These are phyloP conservation scores for Proales similis DNA, from an alignment of 1,140 invertebrate species.

Conservation along the genomic window DNA sequence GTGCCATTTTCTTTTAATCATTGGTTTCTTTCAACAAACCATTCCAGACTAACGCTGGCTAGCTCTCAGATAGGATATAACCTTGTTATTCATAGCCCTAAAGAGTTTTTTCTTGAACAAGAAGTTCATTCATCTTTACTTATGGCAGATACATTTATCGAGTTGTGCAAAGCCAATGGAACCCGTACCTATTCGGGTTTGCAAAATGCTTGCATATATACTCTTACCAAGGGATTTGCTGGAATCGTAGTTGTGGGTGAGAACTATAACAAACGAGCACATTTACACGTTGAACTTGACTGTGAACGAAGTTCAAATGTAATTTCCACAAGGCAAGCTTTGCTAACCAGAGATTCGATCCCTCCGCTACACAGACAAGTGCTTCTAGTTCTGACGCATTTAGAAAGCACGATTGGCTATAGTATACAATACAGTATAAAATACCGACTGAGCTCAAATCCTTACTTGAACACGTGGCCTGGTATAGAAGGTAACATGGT, in stretches of 20 bases:
- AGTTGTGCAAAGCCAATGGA: constrained; percentile 7
- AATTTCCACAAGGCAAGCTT: constrained; percentile 16
- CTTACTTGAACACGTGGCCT: constrained; percentile 35
- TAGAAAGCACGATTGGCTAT: constrained; percentile 21
- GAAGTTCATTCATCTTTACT: constrained; percentile 23
- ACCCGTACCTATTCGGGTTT: constrained; percentile 11
- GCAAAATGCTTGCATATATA: constrained; percentile 35
- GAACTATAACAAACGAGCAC: constrained; percentile 11
- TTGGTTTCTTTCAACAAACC: background rate
- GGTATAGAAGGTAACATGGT: constrained; percentile 35
- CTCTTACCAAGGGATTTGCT: constrained; percentile 22
- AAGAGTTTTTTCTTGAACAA: constrained; percentile 36
- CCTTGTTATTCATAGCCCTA: constrained; percentile 36
- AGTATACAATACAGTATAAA: constrained; percentile 35
- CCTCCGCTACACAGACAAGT: constrained; percentile 35
- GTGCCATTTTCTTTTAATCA: constrained; percentile 28
- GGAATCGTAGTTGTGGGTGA: constrained; percentile 33
- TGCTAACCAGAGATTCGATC: constrained; percentile 29
- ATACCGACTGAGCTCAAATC: constrained; percentile 37
- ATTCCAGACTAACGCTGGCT: background rate
- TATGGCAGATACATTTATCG: constrained; percentile 31
- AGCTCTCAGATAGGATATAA: constrained; percentile 16
- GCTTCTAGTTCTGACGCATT: constrained; percentile 29
- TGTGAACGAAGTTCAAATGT: constrained; percentile 30
- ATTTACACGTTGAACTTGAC: constrained; percentile 33